phyloP scores from a whole-genome alignment of 2,797 vertebrate species.

The Halcyon smyrnensis region DNA sequence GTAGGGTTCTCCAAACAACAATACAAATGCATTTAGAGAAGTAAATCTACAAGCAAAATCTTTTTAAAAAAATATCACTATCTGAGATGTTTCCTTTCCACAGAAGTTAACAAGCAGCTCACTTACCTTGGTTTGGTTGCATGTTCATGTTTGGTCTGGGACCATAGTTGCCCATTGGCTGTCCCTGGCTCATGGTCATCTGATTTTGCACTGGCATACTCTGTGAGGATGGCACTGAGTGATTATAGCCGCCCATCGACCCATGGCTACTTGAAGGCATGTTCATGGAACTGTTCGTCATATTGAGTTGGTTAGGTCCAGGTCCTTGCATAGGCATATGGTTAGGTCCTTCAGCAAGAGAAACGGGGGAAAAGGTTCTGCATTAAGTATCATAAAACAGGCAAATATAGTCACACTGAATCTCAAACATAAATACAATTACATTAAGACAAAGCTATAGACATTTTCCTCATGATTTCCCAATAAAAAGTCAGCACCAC shows the following conservation, averaged over 20 bases:
- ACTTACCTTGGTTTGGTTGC: conserved; percentile 93
- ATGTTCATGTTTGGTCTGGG: conserved; percentile 98
- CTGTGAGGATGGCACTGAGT: conserved; percentile 93
- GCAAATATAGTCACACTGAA: background rate
- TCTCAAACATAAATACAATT: background rate
- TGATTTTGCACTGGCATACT: conserved; percentile 94
- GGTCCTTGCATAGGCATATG: conserved; percentile 99
- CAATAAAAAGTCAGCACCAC: background rate
- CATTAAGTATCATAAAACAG: background rate
- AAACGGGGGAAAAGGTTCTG: background rate
- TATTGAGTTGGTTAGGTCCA: conserved; percentile 92
- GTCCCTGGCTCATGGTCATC: conserved; percentile 97
- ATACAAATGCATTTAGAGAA: background rate
- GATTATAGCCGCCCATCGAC: conserved; percentile 96
- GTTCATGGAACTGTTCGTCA: conserved; percentile 93
- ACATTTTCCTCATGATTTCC: background rate
- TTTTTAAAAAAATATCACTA: background rate
- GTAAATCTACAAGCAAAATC: background rate
- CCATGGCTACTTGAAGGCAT: conserved; percentile 95
- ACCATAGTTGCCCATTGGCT: conserved; percentile 95
- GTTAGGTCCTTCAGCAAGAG: conserved; percentile 87
- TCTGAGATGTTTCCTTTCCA: background rate
- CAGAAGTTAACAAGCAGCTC: background rate
- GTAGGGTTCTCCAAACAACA: background rate
- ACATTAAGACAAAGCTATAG: background rate